Base-by-base conservation (phyloP, 2,113 vertebrate genomes). In the Seriola quinqueradiata region DNA sequence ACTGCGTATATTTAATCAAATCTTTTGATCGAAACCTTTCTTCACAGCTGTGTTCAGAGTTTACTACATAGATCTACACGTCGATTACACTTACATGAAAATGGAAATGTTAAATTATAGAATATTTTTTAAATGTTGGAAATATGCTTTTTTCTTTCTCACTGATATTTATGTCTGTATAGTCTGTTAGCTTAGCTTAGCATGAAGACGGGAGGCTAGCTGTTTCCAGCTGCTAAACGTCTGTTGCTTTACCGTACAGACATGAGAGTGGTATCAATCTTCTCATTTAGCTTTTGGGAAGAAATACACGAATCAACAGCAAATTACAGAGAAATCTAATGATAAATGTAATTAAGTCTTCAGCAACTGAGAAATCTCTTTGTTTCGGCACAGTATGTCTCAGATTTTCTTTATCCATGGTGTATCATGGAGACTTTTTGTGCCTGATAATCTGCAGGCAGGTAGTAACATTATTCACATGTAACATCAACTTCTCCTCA, bases 401-500 rank as follows among this genome's bases (percentile, higher is more conserved):
- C 46, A 42, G 7, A 68, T 79, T 60, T 58, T 66, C 63, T 63
- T 70, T 8, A 79, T 36, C 32, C 38, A 14, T 17, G 65, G 59
- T 34, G 11, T 5, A 61, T 81, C 46, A 77, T 34, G 32, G 54
- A 81, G 66, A 77, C 76, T 60, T 23, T 5, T 28, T 7, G 73
- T 25, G 55, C 84, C 79, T 74, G 54, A 70, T 79, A 28, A 69
- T 87, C 61, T 74, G 66, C 84, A 82, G 63, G 75, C 70, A 67
- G 67, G 81, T 48, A 71, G 59, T 63, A 83, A 58, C 79, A 70
- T 83, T 61, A 77, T 66, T 88, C 74, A 78, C 73, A 79, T 63
- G 46, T 79, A 79, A 86, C 82, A 82, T 73, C 68, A 60, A 75
- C 77, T 40, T 84, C 71, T 79, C 77, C 75, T 79, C 83, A 71